phyloP scores from a whole-genome alignment of 2,888 invertebrate species.

The Hydrotaea cyrtoneurina region DNA sequence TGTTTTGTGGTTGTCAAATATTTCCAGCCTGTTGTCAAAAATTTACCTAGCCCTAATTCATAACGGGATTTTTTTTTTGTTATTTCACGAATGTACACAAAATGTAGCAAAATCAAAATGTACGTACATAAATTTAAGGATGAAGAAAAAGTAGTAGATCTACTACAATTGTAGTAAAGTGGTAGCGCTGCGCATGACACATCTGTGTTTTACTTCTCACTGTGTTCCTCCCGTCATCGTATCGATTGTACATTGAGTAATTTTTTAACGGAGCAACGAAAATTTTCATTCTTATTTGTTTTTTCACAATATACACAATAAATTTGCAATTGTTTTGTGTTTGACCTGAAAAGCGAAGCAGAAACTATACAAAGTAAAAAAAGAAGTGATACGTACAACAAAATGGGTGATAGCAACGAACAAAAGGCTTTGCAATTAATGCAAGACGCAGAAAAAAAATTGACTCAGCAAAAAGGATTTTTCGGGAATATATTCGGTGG shows the following conservation, averaged over 20 bases:
- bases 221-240: conserved; percentile 13
- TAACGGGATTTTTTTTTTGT: no score
- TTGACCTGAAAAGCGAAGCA: conserved; percentile 22
- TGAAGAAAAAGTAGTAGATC: no score
- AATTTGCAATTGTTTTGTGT: conserved; percentile 2
- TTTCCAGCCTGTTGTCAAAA: no score
- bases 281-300: conserved; percentile 58
- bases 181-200: no score
- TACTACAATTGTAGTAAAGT: no score
- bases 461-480: conserved; percentile 87
- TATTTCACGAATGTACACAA: no score
- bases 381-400: conserved; percentile 44
- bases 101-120: no score
- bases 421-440: conserved; percentile 96
- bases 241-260: conserved; percentile 66
- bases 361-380: conserved; percentile 20
- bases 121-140: no score
- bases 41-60: no score
- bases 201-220: conserved; percentile 43
- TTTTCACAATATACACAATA: conserved; percentile 29
- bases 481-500: conserved; percentile 69
- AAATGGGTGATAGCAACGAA: conserved; percentile 92
- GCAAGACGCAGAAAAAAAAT: conserved; percentile 90
- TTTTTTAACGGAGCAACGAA: conserved; percentile 65
- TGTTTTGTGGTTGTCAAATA: no score